phyloP scores from a whole-genome alignment of 1,140 invertebrate species.

The Tachypleus tridentatus region DNA sequence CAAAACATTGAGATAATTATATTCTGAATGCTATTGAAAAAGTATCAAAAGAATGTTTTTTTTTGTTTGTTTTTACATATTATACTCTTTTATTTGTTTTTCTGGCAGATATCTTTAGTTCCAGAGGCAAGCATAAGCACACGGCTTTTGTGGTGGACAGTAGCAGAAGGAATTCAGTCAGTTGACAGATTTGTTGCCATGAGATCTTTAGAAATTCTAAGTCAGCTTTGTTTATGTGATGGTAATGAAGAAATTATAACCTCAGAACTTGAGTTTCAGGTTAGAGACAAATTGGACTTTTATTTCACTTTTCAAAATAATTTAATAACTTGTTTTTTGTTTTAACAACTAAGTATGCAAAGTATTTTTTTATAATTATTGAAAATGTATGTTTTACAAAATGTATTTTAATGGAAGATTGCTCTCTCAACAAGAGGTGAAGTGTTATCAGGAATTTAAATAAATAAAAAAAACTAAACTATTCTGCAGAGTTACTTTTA shows the following conservation, averaged over 20 bases:
- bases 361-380: slow-evolving; percentile 16
- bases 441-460: no score
- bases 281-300: slow-evolving; percentile 22
- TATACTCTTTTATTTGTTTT: slow-evolving; percentile 20
- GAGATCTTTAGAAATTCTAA: slow-evolving; percentile 70
- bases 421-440: no score
- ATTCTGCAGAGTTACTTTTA: no score
- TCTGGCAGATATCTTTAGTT: slow-evolving; percentile 23
- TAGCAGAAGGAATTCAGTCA: slow-evolving; percentile 63
- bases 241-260: slow-evolving; percentile 66
- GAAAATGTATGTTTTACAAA: slow-evolving; percentile 1
- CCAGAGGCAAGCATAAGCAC: slow-evolving; percentile 27
- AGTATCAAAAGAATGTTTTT: no score
- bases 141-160: slow-evolving; percentile 51
- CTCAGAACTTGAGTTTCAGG: slow-evolving; percentile 49
- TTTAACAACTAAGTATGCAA: no score
- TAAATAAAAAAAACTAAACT: no score
- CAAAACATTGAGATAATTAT: no score
- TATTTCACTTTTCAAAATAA: no score
- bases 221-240: slow-evolving; percentile 72
- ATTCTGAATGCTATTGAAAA: background rate
- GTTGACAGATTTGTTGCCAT: slow-evolving; percentile 64
- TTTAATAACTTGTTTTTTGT: no score
- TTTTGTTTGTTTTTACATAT: no score
- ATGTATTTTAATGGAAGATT: no score